Percentiles rank a stretch among this genome's conserved stretches.
Evolutionary conservation across 2,888 invertebrate species (phyloP).

Genomic region (Beris morrisii): DNA sequence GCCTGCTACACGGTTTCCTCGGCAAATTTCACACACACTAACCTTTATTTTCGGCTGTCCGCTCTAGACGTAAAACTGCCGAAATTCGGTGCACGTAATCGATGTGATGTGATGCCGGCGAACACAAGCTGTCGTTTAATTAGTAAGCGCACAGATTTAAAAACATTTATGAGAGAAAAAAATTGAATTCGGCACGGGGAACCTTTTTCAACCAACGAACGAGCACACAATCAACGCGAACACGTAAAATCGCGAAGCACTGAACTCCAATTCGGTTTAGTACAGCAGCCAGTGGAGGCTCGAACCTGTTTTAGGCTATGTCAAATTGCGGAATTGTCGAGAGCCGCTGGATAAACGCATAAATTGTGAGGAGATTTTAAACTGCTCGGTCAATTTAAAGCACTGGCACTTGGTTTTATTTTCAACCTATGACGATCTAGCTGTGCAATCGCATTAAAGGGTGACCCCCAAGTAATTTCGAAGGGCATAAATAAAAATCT

Average conservation of each 20-base stretch:
- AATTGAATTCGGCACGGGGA: not conserved
- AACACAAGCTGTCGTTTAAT: not conserved
- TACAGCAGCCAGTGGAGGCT: not conserved
- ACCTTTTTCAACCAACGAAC: slow-evolving; percentile 17
- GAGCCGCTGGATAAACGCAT: no score
- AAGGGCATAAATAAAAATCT: no score
- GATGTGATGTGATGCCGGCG: not conserved
- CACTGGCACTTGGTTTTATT: no score
- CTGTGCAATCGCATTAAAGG: no score
- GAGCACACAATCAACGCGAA: slow-evolving; percentile 20
- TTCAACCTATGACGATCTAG: no score
- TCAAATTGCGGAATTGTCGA: no score
- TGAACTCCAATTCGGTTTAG: slow-evolving; percentile 7
- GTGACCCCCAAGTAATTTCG: no score
- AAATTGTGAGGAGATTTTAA: no score
- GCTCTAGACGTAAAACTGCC: not conserved
- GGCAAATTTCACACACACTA: slow-evolving; percentile 19
- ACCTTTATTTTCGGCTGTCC: slow-evolving; percentile 12
- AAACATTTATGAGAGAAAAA: not conserved
- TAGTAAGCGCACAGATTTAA: not conserved
- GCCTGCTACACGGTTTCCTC: not conserved
- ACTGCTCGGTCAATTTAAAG: no score
- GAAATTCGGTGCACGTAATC: not conserved
- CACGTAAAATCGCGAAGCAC: slow-evolving; percentile 7
- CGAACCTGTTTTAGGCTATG: no score